Evolutionary conservation across 2,888 invertebrate genomes (phyloP).

Genomic region (Eristalis tenax): DNA sequence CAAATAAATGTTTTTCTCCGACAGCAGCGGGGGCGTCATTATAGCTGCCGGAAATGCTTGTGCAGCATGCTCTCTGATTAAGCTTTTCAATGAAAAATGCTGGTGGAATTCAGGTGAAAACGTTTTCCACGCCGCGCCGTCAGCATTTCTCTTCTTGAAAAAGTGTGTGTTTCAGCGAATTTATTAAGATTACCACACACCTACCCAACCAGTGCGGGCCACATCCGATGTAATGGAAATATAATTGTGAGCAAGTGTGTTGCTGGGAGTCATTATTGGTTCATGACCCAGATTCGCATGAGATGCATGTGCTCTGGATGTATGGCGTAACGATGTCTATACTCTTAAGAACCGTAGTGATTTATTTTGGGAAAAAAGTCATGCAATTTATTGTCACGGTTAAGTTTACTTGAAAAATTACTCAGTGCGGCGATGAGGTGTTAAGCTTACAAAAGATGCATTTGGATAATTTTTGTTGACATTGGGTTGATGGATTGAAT

Average conservation of each 20-base stretch:
- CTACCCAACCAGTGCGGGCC: not conserved
- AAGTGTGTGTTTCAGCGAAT: constrained; percentile 22
- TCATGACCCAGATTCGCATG: not conserved
- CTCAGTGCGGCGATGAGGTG: not conserved
- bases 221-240: constrained; percentile 5
- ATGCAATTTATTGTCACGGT: not conserved
- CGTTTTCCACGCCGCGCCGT: not conserved
- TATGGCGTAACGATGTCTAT: not conserved
- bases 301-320: not conserved
- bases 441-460: constrained; percentile 1
- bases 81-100: constrained; percentile 10
- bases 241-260: constrained; percentile 4
- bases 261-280: not conserved
- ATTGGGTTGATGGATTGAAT: not conserved
- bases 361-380: not conserved
- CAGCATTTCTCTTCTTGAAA: not conserved
- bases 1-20: not conserved
- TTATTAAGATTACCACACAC: constrained; percentile 22
- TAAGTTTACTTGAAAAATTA: not conserved
- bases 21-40: not conserved
- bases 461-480: not conserved
- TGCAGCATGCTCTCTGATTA: not conserved
- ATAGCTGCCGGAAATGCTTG: not conserved
- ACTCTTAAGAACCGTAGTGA: not conserved
- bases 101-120: constrained; percentile 7